Percentiles rank a stretch among this genome's conserved stretches.
phyloP scores from a whole-genome alignment of 2,888 invertebrate genomes.

The Lysandra coridon region DNA sequence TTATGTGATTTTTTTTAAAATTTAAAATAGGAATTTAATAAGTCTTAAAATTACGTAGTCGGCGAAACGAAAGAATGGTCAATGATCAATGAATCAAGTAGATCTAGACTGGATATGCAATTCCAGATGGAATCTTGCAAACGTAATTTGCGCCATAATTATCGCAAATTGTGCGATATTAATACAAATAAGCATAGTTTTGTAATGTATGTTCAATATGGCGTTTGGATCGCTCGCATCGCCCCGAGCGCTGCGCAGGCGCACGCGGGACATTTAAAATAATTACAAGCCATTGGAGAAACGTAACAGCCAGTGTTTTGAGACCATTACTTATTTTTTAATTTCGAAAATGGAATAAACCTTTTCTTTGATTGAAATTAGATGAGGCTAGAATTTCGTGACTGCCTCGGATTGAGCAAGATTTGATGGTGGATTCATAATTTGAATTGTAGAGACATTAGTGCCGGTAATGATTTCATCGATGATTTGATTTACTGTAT shows the following conservation, averaged over 20 bases:
- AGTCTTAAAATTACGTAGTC: background rate
- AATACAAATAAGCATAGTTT: slow-evolving; percentile 36
- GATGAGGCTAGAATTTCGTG: slow-evolving; percentile 47
- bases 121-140: background rate
- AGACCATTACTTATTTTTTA: slow-evolving; percentile 80
- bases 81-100: background rate
- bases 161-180: slow-evolving; percentile 30
- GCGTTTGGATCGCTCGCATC: slow-evolving; percentile 66
- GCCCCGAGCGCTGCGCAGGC: slow-evolving; percentile 55
- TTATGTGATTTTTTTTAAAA: too few relatives aligned
- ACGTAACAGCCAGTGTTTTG: slow-evolving; percentile 78
- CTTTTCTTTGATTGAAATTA: slow-evolving; percentile 52
- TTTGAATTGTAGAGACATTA: slow-evolving; percentile 12
- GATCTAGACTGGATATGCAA: background rate
- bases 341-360: slow-evolving; percentile 67
- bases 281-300: slow-evolving; percentile 80
- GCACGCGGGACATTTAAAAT: slow-evolving; percentile 80
- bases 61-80: background rate
- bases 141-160: slow-evolving; percentile 12
- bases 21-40: too few relatives aligned
- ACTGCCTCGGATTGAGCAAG: slow-evolving; percentile 31
- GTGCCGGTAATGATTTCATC: slow-evolving; percentile 5
- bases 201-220: slow-evolving; percentile 67
- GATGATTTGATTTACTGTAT: slow-evolving; percentile 7
- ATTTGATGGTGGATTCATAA: slow-evolving; percentile 6